Conservation (phyloP, 2,113 vertebrate species). For the Sisor rabdophorus region DNA sequence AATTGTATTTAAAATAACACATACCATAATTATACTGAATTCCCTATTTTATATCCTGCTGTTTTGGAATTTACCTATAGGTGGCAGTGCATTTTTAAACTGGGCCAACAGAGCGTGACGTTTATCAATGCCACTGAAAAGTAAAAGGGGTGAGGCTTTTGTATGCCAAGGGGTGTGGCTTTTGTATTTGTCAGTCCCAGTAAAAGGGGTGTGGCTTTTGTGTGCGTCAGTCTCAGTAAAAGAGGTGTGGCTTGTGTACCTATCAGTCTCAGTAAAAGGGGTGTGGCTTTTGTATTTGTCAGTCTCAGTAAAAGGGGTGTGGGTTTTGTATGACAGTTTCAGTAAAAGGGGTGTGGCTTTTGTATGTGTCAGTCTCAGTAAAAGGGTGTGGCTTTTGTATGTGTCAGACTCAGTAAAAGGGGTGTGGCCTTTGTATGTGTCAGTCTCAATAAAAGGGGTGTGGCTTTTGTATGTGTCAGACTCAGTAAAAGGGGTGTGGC, state of each 20-base stretch:
- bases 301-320: not conserved
- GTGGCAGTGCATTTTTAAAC: too few relatives aligned
- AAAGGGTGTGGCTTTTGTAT: not conserved
- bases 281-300: not conserved
- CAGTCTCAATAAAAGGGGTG: too few relatives aligned
- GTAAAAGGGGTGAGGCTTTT: not conserved
- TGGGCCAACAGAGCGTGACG: too few relatives aligned
- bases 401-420: not conserved
- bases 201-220: not conserved
- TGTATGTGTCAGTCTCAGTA: too few relatives aligned
- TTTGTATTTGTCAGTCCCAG: not conserved
- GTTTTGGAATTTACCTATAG: too few relatives aligned
- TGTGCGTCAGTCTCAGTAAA: too few relatives aligned
- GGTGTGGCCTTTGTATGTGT: not conserved
- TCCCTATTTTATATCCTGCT: too few relatives aligned
- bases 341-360: not conserved
- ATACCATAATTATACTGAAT: too few relatives aligned
- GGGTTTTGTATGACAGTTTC: not conserved
- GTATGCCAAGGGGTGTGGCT: not conserved
- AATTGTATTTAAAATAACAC: too few relatives aligned
- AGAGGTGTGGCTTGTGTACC: not conserved
- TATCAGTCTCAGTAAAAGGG: not conserved
- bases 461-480: not conserved
- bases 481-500: not conserved
- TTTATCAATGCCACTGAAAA: too few relatives aligned